phyloP scores from a whole-genome alignment of 2,113 vertebrate species.

The Cynoglossus semilaevis region DNA sequence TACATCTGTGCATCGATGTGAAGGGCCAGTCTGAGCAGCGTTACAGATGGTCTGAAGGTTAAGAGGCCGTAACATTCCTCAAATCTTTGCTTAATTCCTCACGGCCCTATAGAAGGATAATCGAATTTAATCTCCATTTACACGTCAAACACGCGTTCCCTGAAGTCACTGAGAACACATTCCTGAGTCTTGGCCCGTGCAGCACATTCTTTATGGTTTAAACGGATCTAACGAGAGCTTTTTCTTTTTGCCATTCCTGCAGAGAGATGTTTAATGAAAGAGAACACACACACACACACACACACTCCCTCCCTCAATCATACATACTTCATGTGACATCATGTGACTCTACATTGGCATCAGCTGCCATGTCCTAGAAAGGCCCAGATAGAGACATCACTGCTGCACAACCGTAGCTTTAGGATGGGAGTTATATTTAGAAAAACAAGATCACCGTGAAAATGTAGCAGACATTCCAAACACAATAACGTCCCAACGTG shows the following conservation, averaged over 20 bases:
- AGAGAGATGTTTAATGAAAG: conserved; percentile 22
- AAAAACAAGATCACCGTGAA: background rate
- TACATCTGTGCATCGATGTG: background rate
- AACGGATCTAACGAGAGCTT: too few species aligned
- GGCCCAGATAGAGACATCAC: conserved; percentile 47
- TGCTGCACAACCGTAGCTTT: conserved; percentile 5
- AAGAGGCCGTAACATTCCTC: conserved; percentile 10
- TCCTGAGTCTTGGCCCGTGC: conserved; percentile 41
- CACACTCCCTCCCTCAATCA: conserved; percentile 24
- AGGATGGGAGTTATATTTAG: conserved; percentile 8
- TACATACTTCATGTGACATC: too few species aligned
- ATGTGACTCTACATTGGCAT: conserved; percentile 37
- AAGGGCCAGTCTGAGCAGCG: conserved; percentile 4
- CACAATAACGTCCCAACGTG: background rate
- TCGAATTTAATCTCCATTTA: conserved; percentile 32
- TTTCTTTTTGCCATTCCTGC: conserved; percentile 14
- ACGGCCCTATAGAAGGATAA: conserved; percentile 13
- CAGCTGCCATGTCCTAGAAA: conserved; percentile 24
- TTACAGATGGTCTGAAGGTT: conserved; percentile 7
- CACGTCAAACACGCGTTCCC: conserved; percentile 47
- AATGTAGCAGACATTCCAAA: conserved; percentile 2
- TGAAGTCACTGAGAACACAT: conserved; percentile 38
- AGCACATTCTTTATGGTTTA: conserved; percentile 39
- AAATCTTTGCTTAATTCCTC: background rate
- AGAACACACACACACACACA: conserved; percentile 2